Conservation (phyloP, 2,797 vertebrate genomes). For the Danio choprae region DNA sequence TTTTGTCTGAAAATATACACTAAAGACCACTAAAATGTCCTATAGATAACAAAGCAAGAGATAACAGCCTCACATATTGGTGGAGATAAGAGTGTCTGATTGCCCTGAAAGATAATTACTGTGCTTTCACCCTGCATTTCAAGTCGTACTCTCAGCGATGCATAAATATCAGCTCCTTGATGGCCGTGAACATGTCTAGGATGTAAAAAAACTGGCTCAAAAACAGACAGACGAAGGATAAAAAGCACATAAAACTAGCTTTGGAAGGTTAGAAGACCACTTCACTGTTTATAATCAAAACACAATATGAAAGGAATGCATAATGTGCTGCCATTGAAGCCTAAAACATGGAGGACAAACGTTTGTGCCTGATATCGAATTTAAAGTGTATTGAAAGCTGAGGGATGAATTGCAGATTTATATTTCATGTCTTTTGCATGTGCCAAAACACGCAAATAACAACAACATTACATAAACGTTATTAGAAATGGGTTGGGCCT, state of each 20-base stretch:
- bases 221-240: slow-evolving; percentile 13
- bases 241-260: neutral
- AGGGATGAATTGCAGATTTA: neutral
- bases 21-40: slow-evolving; percentile 51
- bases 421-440: neutral
- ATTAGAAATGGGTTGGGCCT: no score
- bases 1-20: slow-evolving; percentile 44
- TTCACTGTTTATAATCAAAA: slow-evolving; percentile 13
- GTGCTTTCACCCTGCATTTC: slow-evolving; percentile 50
- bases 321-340: slow-evolving; percentile 30
- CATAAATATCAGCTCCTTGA: slow-evolving; percentile 47
- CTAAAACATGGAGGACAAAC: neutral
- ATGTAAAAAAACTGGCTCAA: slow-evolving; percentile 34
- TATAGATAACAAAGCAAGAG: slow-evolving; percentile 49
- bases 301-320: neutral
- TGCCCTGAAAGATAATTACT: slow-evolving; percentile 60
- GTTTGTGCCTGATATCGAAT: neutral
- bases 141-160: slow-evolving; percentile 41
- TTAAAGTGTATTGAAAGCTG: neutral
- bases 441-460: no score
- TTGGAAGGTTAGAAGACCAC: neutral
- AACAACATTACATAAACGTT: no score
- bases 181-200: slow-evolving; percentile 27
- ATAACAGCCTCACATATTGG: slow-evolving; percentile 51
- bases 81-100: slow-evolving; percentile 67